A percentile compares a stretch with the other conserved stretches of the same genome.
These are phyloP conservation scores for Eustalomyia histrio DNA, from an alignment of 2,888 invertebrate species.

Conservation along the genomic window DNA sequence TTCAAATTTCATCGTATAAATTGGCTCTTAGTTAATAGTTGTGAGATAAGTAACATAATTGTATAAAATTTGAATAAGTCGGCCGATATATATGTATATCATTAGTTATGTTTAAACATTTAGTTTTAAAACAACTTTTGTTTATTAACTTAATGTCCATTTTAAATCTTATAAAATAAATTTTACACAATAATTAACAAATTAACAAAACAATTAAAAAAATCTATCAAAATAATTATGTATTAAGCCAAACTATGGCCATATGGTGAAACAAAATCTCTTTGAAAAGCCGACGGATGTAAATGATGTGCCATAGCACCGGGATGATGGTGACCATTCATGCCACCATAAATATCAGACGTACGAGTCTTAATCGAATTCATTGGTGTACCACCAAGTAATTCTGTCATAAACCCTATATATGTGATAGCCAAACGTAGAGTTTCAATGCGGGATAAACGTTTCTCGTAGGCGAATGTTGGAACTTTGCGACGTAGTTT, in stretches of 20 bases:
- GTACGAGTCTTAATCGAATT: slow-evolving; percentile 77
- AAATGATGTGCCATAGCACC: slow-evolving; percentile 75
- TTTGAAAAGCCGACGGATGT: slow-evolving; percentile 77
- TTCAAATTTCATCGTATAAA: too few relatives aligned
- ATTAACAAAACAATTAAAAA: slow-evolving; percentile 31
- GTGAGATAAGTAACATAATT: too few relatives aligned
- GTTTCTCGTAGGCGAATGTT: slow-evolving; percentile 97
- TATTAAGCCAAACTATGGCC: slow-evolving; percentile 75
- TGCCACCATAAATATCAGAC: slow-evolving; percentile 75
- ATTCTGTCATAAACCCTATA: slow-evolving; percentile 97
- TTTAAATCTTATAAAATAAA: slow-evolving; percentile 50
- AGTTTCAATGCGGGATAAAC: slow-evolving; percentile 96
- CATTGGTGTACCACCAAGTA: slow-evolving; percentile 85
- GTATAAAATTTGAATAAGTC: too few relatives aligned
- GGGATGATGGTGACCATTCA: slow-evolving; percentile 77
- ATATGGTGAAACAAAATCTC: slow-evolving; percentile 79
- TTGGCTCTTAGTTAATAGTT: too few relatives aligned
- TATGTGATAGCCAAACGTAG: slow-evolving; percentile 96
- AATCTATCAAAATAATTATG: not conserved
- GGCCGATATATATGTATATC: too few relatives aligned
- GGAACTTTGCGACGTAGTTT: slow-evolving; percentile 94
- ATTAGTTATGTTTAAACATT: not conserved
- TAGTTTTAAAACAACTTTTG: not conserved
- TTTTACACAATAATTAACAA: slow-evolving; percentile 67
- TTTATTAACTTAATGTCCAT: too few relatives aligned